Base-by-base conservation (phyloP, 30 jellyfish, hydroid and myxozoan genomes). In the Catostylus mosaicus region DNA sequence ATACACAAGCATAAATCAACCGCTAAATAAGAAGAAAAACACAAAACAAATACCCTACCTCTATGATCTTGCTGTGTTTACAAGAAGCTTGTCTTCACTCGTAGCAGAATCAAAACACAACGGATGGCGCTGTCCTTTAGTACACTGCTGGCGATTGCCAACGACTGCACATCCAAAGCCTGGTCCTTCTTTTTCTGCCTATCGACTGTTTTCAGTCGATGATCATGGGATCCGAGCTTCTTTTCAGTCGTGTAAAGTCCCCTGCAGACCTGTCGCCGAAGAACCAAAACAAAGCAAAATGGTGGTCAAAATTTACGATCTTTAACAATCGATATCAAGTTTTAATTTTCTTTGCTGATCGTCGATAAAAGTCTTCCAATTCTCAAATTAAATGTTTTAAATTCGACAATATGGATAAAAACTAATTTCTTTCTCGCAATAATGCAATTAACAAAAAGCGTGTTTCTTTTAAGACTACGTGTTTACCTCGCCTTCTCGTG, bases 401-500 rank as follows among this genome's bases (percentile, higher is more conserved):
- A n/a, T n/a, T n/a, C n/a, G n/a, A n/a, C 8, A 43, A n/a, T 2
- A 4, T 59, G 2, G 38, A 59, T 59, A 59, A 59, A 59, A 59
- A 59, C 26, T 37, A n/a, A 59, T 23, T 22, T 20, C 71, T 23
- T 27, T 59, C 18, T 59, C 40, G 19, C 40, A 23, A 59, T 59
- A 27, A 59, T 23, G 5, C 71, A 23, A 59, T 59, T 59, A 59
- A n/a, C 56, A 43, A 59, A 6, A 37, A n/a, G 71, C 71, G 36
- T 59, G 71, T 37, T n/a, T 59, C 38, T 16, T 2, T 3, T 59
- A 3, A 6, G 71, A 23, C 30, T 26, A 74, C 85, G 85, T 76
- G 88, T 76, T 76, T 76, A 59, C 76, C 88, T 56, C 78, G 88
- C 78, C 88, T 76, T 76, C 88, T 76, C 88, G 88, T 57, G 38